phyloP scores from a whole-genome alignment of 2,113 vertebrate species.

The Erinaceus europaeus region DNA sequence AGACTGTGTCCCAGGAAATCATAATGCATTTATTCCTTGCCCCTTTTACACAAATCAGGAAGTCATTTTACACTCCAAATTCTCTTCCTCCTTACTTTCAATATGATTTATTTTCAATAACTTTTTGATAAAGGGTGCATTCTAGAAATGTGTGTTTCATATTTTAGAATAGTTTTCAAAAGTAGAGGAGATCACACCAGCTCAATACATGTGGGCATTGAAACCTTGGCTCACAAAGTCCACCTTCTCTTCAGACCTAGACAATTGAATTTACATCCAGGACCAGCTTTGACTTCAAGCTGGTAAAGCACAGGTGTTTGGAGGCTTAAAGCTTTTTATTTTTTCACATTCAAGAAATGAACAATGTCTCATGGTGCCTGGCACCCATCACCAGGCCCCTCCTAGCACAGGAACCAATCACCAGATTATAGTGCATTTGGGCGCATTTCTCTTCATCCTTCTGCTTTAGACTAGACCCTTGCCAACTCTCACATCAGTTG shows the following conservation, averaged over 20 bases:
- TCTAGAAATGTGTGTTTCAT: neutral
- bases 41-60: neutral
- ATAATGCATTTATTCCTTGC: neutral
- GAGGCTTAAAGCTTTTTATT: constrained; percentile 28
- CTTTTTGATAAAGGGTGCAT: neutral
- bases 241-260: neutral
- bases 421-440: constrained; percentile 17
- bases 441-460: constrained; percentile 37
- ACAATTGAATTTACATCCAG: constrained; percentile 43
- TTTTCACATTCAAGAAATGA: constrained; percentile 42
- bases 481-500: constrained; percentile 49
- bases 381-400: neutral
- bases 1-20: neutral
- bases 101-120: constrained; percentile 17
- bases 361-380: constrained; percentile 12
- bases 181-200: neutral
- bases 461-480: constrained; percentile 3
- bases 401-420: neutral
- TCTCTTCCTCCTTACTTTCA: neutral
- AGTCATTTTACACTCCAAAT: neutral
- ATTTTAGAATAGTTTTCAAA: neutral
- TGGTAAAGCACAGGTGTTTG: constrained; percentile 64
- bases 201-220: neutral
- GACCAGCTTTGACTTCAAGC: constrained; percentile 34
- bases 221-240: constrained; percentile 13